Evolutionary conservation across 2,797 vertebrate species (phyloP).

Genomic region (Hylomyscus alleni): DNA sequence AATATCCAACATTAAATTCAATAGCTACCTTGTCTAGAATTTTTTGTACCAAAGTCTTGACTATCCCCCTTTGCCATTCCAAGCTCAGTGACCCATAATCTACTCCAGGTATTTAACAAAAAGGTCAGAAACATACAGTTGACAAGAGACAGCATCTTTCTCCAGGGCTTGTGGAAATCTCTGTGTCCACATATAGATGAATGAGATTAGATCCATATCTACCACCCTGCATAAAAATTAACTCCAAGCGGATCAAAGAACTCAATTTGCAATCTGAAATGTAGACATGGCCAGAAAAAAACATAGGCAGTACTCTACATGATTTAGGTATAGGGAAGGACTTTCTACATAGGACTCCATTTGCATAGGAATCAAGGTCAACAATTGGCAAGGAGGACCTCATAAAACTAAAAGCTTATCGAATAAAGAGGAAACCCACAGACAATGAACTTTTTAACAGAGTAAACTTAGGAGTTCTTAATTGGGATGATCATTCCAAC

Average conservation of each 20-base stretch:
- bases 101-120: background rate
- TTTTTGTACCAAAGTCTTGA: background rate
- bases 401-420: background rate
- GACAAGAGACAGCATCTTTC: background rate
- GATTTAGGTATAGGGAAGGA: background rate
- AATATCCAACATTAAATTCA: constrained; percentile 80
- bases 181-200: background rate
- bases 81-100: background rate
- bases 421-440: background rate
- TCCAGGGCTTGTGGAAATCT: background rate
- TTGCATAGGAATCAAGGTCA: background rate
- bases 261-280: background rate
- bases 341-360: background rate
- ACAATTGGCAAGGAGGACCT: background rate
- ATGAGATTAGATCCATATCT: background rate
- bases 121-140: background rate
- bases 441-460: background rate
- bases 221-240: background rate
- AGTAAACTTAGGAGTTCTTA: background rate
- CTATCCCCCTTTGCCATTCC: constrained; percentile 61
- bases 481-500: background rate
- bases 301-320: no score
- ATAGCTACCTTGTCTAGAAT: constrained; percentile 75
- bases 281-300: background rate
- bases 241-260: background rate